A percentile compares a stretch with the other conserved stretches of the same genome.
These are phyloP conservation scores for Apaloderma vittatum DNA, from an alignment of 2,113 vertebrate species.

Conservation along the genomic window DNA sequence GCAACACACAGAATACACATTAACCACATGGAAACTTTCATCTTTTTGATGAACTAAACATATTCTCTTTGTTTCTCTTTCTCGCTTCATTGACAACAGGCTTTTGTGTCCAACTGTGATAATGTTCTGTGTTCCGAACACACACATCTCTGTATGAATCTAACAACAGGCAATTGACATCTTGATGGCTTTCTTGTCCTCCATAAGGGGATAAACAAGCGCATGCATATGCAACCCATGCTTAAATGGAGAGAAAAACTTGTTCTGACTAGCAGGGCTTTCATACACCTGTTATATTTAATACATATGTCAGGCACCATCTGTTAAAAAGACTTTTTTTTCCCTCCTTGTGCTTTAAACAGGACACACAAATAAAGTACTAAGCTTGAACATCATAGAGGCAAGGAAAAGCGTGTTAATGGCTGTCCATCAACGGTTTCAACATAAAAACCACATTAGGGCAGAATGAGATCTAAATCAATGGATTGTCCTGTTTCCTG, in stretches of 20 bases:
- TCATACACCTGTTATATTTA: background rate
- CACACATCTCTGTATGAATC: constrained; percentile 1
- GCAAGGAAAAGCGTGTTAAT: background rate
- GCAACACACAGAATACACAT: background rate
- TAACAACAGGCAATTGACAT: constrained; percentile 51
- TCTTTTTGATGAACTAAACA: constrained; percentile 33
- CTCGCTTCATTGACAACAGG: constrained; percentile 30
- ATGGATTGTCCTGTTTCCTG: constrained; percentile 25
- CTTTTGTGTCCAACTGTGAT: constrained; percentile 63
- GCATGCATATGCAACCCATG: background rate
- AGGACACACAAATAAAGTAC: background rate
- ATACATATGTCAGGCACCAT: constrained; percentile 37
- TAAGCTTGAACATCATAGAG: background rate
- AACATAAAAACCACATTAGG: constrained; percentile 37
- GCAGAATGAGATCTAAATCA: constrained; percentile 37
- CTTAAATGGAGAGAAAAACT: constrained; percentile 23
- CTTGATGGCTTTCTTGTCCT: constrained; percentile 38
- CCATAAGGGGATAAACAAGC: constrained; percentile 34
- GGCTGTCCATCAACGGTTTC: constrained; percentile 35
- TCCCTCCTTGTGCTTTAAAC: background rate
- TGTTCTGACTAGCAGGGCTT: background rate
- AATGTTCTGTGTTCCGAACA: constrained; percentile 56
- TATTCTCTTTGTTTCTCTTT: constrained; percentile 56
- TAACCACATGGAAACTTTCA: constrained; percentile 19
- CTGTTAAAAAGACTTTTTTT: background rate